Conservation (phyloP, 2,797 vertebrate species). For the Erethizon dorsatum region DNA sequence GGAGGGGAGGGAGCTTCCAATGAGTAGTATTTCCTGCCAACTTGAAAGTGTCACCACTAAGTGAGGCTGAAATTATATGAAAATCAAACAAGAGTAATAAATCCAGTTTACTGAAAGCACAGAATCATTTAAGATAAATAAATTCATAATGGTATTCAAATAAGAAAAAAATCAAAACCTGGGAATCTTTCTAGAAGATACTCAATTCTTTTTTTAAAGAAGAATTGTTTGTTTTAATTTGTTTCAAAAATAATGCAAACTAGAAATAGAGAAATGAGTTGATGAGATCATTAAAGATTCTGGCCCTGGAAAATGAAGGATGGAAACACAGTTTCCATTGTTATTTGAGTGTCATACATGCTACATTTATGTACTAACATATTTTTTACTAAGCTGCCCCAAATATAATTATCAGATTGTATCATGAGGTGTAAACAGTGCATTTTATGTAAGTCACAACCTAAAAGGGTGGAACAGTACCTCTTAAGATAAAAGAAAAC, state of each 20-base stretch:
- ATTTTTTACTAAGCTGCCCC: not conserved
- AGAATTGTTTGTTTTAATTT: not conserved
- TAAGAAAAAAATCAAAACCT: not conserved
- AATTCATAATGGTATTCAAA: not conserved
- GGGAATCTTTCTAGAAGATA: not conserved
- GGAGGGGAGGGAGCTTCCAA: not conserved
- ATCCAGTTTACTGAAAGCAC: not conserved
- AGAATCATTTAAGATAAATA: not conserved
- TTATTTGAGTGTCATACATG: fast-evolving
- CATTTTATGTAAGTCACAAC: not conserved
- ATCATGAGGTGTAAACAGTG: not conserved
- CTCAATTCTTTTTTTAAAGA: not conserved
- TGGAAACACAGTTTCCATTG: not conserved
- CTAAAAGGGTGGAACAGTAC: not conserved
- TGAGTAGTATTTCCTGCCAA: too few species aligned
- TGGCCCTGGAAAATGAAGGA: not conserved
- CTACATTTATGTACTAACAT: not conserved
- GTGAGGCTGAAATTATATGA: not conserved
- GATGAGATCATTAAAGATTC: not conserved
- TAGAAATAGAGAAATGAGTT: not conserved
- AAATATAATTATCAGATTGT: not conserved
- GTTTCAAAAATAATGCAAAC: not conserved
- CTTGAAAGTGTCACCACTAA: not conserved
- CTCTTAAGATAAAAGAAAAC: not conserved
- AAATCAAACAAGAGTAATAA: not conserved